Percentiles rank a stretch among this genome's conserved stretches.
phyloP scores from a whole-genome alignment of 2,797 vertebrate genomes.

The Falco cherrug region DNA sequence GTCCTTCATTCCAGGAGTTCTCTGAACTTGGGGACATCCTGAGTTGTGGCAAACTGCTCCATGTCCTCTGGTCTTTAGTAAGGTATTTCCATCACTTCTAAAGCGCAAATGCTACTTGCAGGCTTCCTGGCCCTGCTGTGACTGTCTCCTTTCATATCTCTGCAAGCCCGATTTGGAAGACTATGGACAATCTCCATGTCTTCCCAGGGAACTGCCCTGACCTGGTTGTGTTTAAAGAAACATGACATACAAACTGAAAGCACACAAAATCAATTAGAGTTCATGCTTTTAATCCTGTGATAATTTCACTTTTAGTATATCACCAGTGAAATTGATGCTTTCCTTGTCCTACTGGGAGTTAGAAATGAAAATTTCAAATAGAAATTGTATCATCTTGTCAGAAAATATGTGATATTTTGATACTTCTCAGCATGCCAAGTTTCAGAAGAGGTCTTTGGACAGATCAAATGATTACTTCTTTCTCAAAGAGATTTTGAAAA shows the following conservation, averaged over 20 bases:
- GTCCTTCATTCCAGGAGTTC: not conserved
- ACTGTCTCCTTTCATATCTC: not conserved
- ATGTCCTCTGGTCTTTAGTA: not conserved
- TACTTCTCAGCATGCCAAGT: not conserved
- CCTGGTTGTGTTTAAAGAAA: not conserved
- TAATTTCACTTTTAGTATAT: not conserved
- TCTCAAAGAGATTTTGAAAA: not conserved
- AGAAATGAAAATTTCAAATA: not conserved
- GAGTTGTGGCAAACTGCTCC: not conserved
- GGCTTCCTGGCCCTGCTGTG: not conserved
- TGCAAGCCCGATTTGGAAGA: not conserved
- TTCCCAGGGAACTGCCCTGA: not conserved
- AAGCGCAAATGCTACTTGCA: not conserved
- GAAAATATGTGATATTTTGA: not conserved
- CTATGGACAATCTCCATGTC: not conserved
- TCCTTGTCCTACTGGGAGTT: not conserved
- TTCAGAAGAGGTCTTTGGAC: not conserved
- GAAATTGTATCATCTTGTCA: not conserved
- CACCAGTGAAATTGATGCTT: not conserved
- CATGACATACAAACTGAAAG: not conserved
- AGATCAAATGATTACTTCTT: not conserved
- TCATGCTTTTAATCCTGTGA: not conserved
- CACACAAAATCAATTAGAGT: fast-evolving
- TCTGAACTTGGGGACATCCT: not conserved
- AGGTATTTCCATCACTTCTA: not conserved